phyloP scores from a whole-genome alignment of 2,888 invertebrate genomes.

The Ophion obscuratus region DNA sequence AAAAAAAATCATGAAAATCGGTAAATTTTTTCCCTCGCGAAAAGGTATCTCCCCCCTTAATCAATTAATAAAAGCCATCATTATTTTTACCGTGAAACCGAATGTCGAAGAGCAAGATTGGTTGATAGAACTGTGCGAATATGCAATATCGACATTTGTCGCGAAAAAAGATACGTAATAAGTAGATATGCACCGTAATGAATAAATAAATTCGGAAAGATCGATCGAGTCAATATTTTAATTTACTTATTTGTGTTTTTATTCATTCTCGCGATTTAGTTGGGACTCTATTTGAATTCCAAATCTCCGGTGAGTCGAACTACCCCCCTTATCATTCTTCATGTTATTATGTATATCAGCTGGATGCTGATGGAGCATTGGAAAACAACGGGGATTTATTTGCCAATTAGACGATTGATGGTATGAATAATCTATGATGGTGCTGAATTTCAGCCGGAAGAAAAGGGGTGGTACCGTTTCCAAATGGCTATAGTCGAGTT shows the following conservation, averaged over 20 bases:
- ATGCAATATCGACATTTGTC: neutral
- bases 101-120: neutral
- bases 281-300: neutral
- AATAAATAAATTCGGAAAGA: neutral
- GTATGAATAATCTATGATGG: constrained; percentile 64
- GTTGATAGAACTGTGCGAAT: neutral
- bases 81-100: neutral
- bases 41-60: too few species aligned
- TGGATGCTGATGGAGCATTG: constrained; percentile 61
- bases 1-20: too few species aligned
- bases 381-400: constrained; percentile 81
- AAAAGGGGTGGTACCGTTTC: constrained; percentile 46
- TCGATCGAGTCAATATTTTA: neutral
- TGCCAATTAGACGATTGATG: constrained; percentile 81
- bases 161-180: neutral
- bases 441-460: constrained; percentile 28
- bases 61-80: neutral
- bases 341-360: constrained; percentile 48
- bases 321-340: constrained; percentile 9
- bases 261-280: neutral
- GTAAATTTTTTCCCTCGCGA: too few species aligned
- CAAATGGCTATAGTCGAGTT: neutral
- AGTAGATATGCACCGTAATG: neutral
- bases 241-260: neutral
- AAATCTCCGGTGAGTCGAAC: neutral